phyloP scores from a whole-genome alignment of 2,797 vertebrate genomes.

The Hipposideros larvatus region DNA sequence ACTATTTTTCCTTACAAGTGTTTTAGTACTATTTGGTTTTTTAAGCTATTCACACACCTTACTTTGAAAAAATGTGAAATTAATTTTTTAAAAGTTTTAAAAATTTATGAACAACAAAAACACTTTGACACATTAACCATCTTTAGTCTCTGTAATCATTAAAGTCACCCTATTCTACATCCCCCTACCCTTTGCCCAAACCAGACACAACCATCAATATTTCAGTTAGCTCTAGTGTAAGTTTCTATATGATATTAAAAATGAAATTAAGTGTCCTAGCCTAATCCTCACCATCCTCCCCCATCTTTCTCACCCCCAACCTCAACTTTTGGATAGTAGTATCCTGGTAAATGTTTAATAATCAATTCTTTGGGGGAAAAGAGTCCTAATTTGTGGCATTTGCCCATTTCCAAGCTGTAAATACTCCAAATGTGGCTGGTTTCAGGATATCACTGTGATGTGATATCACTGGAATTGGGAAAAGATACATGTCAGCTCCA shows the following conservation, averaged over 20 bases:
- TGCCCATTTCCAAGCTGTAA: neutral
- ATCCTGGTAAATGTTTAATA: neutral
- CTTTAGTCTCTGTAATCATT: neutral
- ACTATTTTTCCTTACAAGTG: neutral
- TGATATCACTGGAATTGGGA: neutral
- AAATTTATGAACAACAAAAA: slow-evolving; percentile 27
- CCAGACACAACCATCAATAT: neutral
- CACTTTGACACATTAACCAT: neutral
- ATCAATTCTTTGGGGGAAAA: neutral
- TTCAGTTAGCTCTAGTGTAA: neutral
- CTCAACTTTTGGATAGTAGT: neutral
- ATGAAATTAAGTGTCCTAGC: neutral
- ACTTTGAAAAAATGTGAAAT: neutral
- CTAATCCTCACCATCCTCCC: neutral
- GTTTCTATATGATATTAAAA: neutral
- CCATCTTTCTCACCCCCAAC: neutral
- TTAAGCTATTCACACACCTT: neutral
- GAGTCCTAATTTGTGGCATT: neutral
- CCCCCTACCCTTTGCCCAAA: neutral
- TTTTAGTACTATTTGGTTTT: neutral
- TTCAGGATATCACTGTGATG: neutral
- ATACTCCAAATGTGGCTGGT: neutral
- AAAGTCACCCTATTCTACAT: neutral
- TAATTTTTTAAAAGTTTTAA: slow-evolving; percentile 35
- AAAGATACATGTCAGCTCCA: neutral